phyloP scores from a whole-genome alignment of 2,888 invertebrate genomes.

The Tuta absoluta region DNA sequence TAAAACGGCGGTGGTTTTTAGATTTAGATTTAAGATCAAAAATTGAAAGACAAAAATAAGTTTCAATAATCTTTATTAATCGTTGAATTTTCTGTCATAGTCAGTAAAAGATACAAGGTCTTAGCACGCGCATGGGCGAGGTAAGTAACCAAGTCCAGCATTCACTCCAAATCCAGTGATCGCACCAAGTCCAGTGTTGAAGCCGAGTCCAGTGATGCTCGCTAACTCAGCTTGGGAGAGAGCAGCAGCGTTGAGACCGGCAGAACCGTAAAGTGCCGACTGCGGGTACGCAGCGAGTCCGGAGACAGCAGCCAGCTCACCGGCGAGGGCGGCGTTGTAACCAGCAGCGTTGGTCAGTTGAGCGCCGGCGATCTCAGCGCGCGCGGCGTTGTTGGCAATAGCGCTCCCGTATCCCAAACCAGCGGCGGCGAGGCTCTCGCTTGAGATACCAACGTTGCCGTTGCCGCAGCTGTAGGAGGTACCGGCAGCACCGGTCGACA shows the following conservation, averaged over 20 bases:
- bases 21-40: too few species aligned
- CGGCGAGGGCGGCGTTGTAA: slow-evolving; percentile 30
- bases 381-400: not conserved
- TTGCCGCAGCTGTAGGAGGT: slow-evolving; percentile 45
- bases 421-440: slow-evolving; percentile 20
- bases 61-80: not conserved
- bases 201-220: not conserved
- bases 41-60: too few species aligned
- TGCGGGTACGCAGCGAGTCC: slow-evolving; percentile 26
- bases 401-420: slow-evolving; percentile 16
- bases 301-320: slow-evolving; percentile 25
- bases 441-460: slow-evolving; percentile 32
- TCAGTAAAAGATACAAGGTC: not conserved
- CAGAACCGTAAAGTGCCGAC: slow-evolving; percentile 28
- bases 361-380: not conserved
- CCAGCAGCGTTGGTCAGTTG: not conserved
- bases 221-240: not conserved
- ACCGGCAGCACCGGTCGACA: slow-evolving; percentile 42
- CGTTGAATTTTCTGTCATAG: too few species aligned
- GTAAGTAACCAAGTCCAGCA: not conserved
- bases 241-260: slow-evolving; percentile 21
- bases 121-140: not conserved
- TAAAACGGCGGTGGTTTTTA: too few species aligned
- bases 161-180: not conserved
- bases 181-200: not conserved